Percentiles rank a stretch among this genome's conserved stretches.
phyloP scores from a whole-genome alignment of 2,797 vertebrate genomes.

The Geotrypetes seraphini region DNA sequence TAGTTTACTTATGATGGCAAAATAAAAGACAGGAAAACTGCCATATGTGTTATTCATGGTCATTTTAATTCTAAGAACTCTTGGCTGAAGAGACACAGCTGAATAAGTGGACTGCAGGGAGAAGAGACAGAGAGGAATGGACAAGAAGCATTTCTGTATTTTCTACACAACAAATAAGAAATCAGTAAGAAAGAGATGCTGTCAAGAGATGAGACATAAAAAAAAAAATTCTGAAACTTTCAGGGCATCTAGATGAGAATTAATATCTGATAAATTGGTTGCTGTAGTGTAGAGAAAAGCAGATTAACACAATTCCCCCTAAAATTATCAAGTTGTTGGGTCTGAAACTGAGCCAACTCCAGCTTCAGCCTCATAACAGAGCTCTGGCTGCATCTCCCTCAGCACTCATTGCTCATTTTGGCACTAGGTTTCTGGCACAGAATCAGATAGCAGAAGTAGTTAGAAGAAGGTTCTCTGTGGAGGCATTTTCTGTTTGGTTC shows the following conservation, averaged over 20 bases:
- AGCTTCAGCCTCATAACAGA: not conserved
- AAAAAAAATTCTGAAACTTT: not conserved
- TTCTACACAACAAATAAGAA: not conserved
- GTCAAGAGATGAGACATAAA: not conserved
- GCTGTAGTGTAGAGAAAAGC: not conserved
- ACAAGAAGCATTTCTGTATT: not conserved
- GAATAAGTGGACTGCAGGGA: slow-evolving; percentile 3
- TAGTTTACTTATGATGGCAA: too few species aligned
- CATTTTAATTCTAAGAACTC: too few species aligned
- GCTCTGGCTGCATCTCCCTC: not conserved
- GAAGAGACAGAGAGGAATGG: slow-evolving; percentile 1
- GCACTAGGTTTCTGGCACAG: not conserved
- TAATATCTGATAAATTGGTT: not conserved
- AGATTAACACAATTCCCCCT: not conserved
- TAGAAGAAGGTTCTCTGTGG: not conserved
- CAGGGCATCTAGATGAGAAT: not conserved
- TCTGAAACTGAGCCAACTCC: not conserved
- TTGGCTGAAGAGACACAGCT: not conserved
- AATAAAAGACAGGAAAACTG: too few species aligned
- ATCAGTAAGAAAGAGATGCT: not conserved
- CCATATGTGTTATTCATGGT: too few species aligned
- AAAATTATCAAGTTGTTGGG: not conserved
- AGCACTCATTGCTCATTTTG: not conserved
- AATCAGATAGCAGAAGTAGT: not conserved
- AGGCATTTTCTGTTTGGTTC: not conserved